Evolutionary conservation across 37 sponge, comb jelly and placozoan species (phyloP).

Genomic region (Aphrocallistes beatrix): DNA sequence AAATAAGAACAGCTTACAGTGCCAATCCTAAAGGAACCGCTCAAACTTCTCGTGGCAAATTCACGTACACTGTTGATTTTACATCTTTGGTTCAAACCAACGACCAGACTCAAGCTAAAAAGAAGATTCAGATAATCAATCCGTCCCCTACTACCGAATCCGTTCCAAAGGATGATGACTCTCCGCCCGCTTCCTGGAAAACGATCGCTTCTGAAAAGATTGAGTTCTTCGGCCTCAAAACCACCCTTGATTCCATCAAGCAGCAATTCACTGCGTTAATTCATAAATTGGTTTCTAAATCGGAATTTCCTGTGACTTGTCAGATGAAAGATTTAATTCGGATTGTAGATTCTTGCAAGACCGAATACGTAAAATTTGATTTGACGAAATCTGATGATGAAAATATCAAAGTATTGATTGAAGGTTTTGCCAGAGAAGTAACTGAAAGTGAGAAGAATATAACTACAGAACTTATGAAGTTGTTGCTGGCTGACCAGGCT

Average conservation of each 20-base stretch:
- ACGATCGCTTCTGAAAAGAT: not conserved
- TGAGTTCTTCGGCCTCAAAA: not conserved
- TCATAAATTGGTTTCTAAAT: not conserved
- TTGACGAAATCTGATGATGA: not conserved
- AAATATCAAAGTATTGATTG: not conserved
- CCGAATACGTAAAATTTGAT: not conserved
- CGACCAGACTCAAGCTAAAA: not conserved
- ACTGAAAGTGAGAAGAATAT: not conserved
- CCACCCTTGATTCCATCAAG: not conserved
- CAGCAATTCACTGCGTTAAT: not conserved
- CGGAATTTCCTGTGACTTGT: not conserved
- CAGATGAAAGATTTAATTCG: not conserved
- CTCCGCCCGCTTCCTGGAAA: not conserved
- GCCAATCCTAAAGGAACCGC: not conserved
- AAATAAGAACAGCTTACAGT: not conserved
- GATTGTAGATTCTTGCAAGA: not conserved
- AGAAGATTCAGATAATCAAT: not conserved
- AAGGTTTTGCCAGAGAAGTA: not conserved
- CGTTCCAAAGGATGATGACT: not conserved
- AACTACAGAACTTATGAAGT: not conserved
- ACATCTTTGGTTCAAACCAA: not conserved
- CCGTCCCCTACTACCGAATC: too few species aligned
- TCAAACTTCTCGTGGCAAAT: not conserved
- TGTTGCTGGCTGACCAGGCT: not conserved
- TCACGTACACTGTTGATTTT: not conserved